Evolutionary conservation across 2,113 vertebrate species (phyloP).

Genomic region (Propithecus coquereli): DNA sequence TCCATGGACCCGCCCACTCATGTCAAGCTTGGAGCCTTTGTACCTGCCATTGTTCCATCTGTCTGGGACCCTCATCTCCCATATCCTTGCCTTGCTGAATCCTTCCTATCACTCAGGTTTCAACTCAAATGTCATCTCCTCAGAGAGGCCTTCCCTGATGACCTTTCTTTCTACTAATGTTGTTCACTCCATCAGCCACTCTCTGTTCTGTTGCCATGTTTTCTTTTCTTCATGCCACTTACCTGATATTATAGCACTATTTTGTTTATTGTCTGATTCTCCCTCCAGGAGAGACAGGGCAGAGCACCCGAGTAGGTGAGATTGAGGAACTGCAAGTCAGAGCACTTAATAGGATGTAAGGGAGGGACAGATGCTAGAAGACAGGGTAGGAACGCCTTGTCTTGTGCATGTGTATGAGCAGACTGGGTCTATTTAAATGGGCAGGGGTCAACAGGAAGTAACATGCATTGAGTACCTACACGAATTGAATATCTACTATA

Average conservation of each 20-base stretch:
- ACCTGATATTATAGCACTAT: background rate
- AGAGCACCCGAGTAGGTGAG: background rate
- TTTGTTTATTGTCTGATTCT: background rate
- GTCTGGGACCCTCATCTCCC: background rate
- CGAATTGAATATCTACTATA: background rate
- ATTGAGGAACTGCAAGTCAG: background rate
- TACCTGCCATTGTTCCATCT: background rate
- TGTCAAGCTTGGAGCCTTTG: background rate
- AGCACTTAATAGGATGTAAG: background rate
- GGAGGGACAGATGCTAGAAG: background rate
- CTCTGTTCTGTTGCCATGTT: background rate
- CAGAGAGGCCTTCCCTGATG: background rate
- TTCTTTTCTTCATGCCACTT: background rate
- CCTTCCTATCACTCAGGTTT: background rate
- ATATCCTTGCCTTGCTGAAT: background rate
- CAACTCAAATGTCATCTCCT: background rate
- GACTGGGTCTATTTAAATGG: background rate
- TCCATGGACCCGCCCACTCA: background rate
- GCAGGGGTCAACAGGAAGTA: background rate
- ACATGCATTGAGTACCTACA: background rate
- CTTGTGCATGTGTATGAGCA: background rate
- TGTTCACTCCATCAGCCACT: background rate
- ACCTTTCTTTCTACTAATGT: background rate
- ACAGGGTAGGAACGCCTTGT: background rate
- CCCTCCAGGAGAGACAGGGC: background rate